These are phyloP conservation scores for Azemiops feae DNA, from an alignment of 2,113 vertebrate genomes.

Conservation along the genomic window DNA sequence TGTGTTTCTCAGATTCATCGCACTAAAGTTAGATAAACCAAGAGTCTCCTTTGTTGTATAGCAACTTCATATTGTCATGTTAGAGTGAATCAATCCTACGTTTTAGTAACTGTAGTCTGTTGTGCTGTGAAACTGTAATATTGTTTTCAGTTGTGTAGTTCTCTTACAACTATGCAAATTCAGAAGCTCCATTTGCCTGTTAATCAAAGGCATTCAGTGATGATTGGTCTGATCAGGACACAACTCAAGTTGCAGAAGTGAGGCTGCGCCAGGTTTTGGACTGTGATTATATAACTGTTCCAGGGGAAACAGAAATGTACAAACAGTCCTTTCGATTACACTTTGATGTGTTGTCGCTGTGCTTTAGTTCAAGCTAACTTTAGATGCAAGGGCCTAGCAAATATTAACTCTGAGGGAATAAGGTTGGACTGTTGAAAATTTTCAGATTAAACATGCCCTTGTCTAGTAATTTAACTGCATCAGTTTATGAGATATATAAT, in stretches of 20 bases:
- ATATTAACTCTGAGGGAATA: constrained; percentile 50
- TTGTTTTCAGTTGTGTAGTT: neutral
- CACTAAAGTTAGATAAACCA: neutral
- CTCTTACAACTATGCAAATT: neutral
- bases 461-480: constrained; percentile 49
- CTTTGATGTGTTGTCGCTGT: constrained; percentile 44
- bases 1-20: neutral
- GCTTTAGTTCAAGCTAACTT: constrained; percentile 61
- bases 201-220: constrained; percentile 29
- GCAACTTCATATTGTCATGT: neutral
- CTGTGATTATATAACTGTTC: constrained; percentile 57
- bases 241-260: neutral
- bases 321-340: constrained; percentile 57
- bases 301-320: constrained; percentile 47
- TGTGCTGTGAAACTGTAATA: neutral
- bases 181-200: neutral
- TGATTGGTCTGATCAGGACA: neutral
- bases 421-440: constrained; percentile 35
- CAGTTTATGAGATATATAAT: neutral
- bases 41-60: too few relatives aligned
- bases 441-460: neutral
- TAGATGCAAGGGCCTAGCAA: constrained; percentile 58
- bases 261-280: neutral
- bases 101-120: neutral
- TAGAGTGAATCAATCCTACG: neutral